Base-by-base conservation (phyloP, 2,113 vertebrate species). In the Vombatus ursinus region DNA sequence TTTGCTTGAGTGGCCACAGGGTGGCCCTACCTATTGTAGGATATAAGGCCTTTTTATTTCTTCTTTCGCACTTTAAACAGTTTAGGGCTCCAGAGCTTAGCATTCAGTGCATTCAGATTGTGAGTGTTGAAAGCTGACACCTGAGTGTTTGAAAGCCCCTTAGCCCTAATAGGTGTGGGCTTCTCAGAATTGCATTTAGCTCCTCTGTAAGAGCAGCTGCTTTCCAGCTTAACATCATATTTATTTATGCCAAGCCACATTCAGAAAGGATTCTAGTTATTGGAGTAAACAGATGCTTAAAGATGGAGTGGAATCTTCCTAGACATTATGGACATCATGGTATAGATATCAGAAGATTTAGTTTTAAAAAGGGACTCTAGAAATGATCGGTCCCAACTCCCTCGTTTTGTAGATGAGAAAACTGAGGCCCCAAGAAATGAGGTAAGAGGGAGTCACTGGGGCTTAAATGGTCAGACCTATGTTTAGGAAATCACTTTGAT, bases 1-100 rank as follows among this genome's bases (percentile, higher is more conserved):
- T 0, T 92, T 97, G 92, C 93, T 93, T 25, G 91, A 94, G 91
- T 97, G 96, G 77, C 93, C 31, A 91, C 95, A 96, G 96, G 57
- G 61, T 93, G 95, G 93, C 95, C 92, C 48, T 90, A 31, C 8
- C 7, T 44, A 84, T 44, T 44, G n/a, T 44, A 44, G 68, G 68
- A 84, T 84, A 44, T 11, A 8, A 84, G 19, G 16, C 68, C 10
- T 49, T 90, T 50, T 90, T 25, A 90, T 90, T 50, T 50, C 24
- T 90, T 31, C 24, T 90, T 50, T 90, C 48, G 50, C 47, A 50
- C 24, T 25, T 50, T 50, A 50, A 90, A 90, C 49, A 49, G 90
- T 49, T 90, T 49, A 50, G 90, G 28, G 31, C 28, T 90, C n/a
- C 23, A 28, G 89, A 48, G 89, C 89, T 90, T 48, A 90, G 48